Evolutionary conservation across 2,888 invertebrate genomes (phyloP).

Genomic region (Melolontha melolontha): DNA sequence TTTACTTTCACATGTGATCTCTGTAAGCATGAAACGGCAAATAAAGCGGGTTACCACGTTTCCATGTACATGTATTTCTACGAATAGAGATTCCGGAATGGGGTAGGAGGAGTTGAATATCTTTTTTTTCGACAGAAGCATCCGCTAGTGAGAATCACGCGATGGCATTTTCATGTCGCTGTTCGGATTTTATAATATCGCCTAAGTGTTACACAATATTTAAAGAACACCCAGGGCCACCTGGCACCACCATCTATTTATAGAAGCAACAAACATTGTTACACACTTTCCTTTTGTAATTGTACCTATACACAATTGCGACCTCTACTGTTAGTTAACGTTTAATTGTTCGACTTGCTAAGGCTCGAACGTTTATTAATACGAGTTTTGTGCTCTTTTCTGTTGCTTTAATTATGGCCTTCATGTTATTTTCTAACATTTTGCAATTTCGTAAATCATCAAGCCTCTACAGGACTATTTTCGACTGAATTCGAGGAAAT

Average conservation of each 20-base stretch:
- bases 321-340: constrained; percentile 18
- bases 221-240: constrained; percentile 53
- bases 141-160: constrained; percentile 47
- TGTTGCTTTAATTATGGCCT: constrained; percentile 4
- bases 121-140: constrained; percentile 24
- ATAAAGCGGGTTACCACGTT: not conserved
- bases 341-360: constrained; percentile 22
- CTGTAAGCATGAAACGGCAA: not conserved
- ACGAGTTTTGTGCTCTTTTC: constrained; percentile 7
- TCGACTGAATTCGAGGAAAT: constrained; percentile 1
- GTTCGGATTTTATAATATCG: constrained; percentile 52
- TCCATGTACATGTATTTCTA: constrained; percentile 26
- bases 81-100: constrained; percentile 27
- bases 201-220: constrained; percentile 56
- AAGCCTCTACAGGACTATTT: not conserved
- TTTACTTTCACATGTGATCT: constrained; percentile 7
- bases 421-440: not conserved
- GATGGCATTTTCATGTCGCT: constrained; percentile 53
- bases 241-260: constrained; percentile 55
- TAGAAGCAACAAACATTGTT: constrained; percentile 36
- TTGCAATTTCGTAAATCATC: not conserved
- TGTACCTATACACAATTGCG: constrained; percentile 33
- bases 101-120: constrained; percentile 36
- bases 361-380: constrained; percentile 4
- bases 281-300: constrained; percentile 38